Evolutionary conservation across 2,113 vertebrate species (phyloP), one percentile per base, ranked within the genome.

Genomic region (Oenanthe melanoleuca): DNA sequence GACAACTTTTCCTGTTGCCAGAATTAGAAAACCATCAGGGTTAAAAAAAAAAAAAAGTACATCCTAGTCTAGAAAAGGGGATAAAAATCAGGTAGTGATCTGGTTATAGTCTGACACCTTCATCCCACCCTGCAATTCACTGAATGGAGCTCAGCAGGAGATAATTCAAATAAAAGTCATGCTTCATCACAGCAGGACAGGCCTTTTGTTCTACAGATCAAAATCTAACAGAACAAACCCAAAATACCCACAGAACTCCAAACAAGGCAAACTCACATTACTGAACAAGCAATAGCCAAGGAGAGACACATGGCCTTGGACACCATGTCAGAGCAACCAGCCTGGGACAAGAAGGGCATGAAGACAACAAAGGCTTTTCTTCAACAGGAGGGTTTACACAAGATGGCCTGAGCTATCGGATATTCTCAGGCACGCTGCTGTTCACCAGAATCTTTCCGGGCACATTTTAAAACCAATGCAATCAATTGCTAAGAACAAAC

Each of bases 381-480:
- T 56, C 29, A 26, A 9, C 45, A 15, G 34, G 1, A 6, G 67
- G 4, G 18, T 63, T 81, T 8, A 45, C 5, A 28, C 11, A 16
- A 7, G 44, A 23, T 15, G 38, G 24, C 44, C 31, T 1, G 0
- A 28, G 16, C n/a, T 42, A 22, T 9, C 3, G 1, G 49, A 40
- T 12, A 45, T 24, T 31, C 10, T 40, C 81, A 66, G 59, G 19
- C 61, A 75, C 4, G 3, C 29, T 5, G 23, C 82, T 29, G 23
- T 7, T 47, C 37, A 44, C 61, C 5, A 16, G 31, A 33, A 24
- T 47, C 56, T 26, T 37, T 45, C 57, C 37, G 61, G 23, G 72
- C 45, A 52, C 26, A 37, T 60, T 83, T 65, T 55, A 86, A 60
- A 89, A 73, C 45, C 8, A 60, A 89, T 29, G 38, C 56, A 70